Conservation (phyloP, 2,113 vertebrate genomes). For the Gambusia affinis region DNA sequence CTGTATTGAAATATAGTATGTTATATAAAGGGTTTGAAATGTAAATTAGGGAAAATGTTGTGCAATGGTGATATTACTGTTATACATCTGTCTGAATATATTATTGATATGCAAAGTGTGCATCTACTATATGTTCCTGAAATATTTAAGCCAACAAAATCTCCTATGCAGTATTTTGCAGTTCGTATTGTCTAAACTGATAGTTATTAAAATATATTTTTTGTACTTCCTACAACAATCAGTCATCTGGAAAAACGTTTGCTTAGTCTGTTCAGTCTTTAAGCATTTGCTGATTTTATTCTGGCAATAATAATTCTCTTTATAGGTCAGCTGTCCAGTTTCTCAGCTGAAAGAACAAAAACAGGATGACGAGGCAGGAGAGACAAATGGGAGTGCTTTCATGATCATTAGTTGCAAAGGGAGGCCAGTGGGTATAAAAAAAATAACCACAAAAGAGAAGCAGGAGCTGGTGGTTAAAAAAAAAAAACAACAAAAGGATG, state of each 20-base stretch:
- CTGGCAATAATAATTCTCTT: background rate
- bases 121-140: too few relatives aligned
- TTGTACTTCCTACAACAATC: too few relatives aligned
- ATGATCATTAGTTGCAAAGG: background rate
- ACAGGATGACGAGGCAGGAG: background rate
- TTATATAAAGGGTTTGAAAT: background rate
- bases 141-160: background rate
- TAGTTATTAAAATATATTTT: too few relatives aligned
- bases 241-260: too few relatives aligned
- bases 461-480: background rate
- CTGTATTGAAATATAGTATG: background rate
- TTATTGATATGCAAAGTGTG: too few relatives aligned
- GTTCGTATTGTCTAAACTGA: too few relatives aligned
- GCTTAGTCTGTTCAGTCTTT: background rate
- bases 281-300: background rate
- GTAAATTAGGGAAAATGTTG: too few relatives aligned
- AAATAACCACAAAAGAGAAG: background rate
- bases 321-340: background rate
- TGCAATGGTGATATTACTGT: too few relatives aligned
- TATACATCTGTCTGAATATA: too few relatives aligned
- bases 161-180: background rate
- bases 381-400: background rate
- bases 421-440: background rate
- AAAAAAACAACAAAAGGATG: background rate
- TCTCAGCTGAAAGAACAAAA: background rate